Conservation (phyloP, 2,888 invertebrate genomes). For the Laspeyria flexula region DNA sequence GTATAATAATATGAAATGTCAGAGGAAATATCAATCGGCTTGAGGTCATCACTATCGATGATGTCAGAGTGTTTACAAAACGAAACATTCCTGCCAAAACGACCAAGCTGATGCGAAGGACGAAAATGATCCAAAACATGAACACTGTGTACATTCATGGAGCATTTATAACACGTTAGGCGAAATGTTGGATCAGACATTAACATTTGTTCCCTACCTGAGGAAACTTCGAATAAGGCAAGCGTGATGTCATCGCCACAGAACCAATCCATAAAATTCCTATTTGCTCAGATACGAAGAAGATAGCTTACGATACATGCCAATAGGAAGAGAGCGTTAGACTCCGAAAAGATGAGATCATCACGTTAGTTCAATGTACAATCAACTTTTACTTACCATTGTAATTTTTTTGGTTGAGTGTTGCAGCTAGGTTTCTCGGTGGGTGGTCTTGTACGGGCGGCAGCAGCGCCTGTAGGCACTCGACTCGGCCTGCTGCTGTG, state of each 20-base stretch:
- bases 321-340: neutral
- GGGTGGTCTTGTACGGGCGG: constrained; percentile 84
- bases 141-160: neutral
- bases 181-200: constrained; percentile 4
- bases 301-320: neutral
- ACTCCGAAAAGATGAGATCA: neutral
- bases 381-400: constrained; percentile 89
- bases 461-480: constrained; percentile 90
- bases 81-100: constrained; percentile 2
- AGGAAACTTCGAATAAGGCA: constrained; percentile 12
- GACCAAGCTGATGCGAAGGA: neutral
- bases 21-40: constrained; percentile 20
- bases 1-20: constrained; percentile 16
- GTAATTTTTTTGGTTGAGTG: constrained; percentile 94
- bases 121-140: constrained; percentile 1
- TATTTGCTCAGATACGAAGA: constrained; percentile 5
- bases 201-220: constrained; percentile 12
- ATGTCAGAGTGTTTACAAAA: constrained; percentile 33
- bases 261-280: constrained; percentile 3
- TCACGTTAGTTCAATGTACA: neutral
- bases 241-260: constrained; percentile 30
- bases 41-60: constrained; percentile 41
- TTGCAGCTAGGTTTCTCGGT: constrained; percentile 75
- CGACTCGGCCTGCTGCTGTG: constrained; percentile 88
- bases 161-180: neutral